Conservation (phyloP, 2,113 vertebrate genomes). For the Nothobranchius furzeri region DNA sequence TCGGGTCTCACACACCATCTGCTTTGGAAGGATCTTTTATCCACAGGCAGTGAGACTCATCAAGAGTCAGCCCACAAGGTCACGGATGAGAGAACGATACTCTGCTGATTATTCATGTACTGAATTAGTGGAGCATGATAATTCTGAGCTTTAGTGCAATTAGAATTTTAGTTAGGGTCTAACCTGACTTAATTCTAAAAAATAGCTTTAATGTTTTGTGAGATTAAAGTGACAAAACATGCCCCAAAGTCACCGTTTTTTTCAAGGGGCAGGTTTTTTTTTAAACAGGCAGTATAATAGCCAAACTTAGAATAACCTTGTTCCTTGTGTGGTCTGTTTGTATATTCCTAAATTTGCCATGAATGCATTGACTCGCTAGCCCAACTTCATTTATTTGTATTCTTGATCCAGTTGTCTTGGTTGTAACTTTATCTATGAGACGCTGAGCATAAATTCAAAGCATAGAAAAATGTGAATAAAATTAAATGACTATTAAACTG, state of each 20-base stretch:
- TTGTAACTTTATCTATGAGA: background rate
- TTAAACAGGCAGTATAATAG: background rate
- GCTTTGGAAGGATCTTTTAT: constrained; percentile 34
- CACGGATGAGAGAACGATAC: constrained; percentile 23
- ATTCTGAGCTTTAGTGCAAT: constrained; percentile 3
- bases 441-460: too few species aligned
- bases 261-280: background rate
- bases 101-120: constrained; percentile 36
- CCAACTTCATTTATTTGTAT: background rate
- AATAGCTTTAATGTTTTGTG: background rate
- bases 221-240: background rate
- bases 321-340: too few species aligned
- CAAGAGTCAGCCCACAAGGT: constrained; percentile 45
- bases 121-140: constrained; percentile 19
- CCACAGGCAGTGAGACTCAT: constrained; percentile 35
- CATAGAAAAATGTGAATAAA: too few species aligned
- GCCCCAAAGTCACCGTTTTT: background rate
- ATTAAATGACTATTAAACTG: too few species aligned
- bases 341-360: too few species aligned
- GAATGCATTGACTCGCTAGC: too few species aligned
- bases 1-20: constrained; percentile 30
- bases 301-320: background rate
- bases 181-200: background rate
- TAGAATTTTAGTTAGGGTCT: background rate
- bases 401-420: background rate